Conservation (phyloP, 2,113 vertebrate species). For the Percina caprodes region DNA sequence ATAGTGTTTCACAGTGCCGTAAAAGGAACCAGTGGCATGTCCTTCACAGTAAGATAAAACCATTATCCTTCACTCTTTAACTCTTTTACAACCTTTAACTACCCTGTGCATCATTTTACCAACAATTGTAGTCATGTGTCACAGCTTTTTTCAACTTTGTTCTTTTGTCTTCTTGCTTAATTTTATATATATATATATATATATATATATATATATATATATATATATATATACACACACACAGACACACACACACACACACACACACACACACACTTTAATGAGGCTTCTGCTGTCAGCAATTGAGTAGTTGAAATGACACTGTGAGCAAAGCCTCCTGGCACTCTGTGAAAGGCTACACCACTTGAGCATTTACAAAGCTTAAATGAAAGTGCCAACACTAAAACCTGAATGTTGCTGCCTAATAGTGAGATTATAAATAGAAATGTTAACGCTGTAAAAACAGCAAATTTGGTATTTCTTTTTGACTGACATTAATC, state of each 20-base stretch:
- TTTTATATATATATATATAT: too few relatives aligned
- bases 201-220: too few relatives aligned
- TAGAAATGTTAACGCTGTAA: slow-evolving; percentile 29
- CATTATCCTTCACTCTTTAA: slow-evolving; percentile 19
- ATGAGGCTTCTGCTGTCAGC: slow-evolving; percentile 21
- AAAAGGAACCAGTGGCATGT: slow-evolving; percentile 34
- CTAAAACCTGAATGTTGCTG: slow-evolving; percentile 9
- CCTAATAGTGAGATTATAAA: slow-evolving; percentile 30
- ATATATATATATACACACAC: too few relatives aligned
- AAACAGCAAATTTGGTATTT: slow-evolving; percentile 61
- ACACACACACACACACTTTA: neutral
- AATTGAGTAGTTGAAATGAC: slow-evolving; percentile 42
- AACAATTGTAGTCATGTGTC: neutral
- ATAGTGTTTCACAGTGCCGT: slow-evolving; percentile 36
- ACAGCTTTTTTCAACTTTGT: neutral
- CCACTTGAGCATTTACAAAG: slow-evolving; percentile 47
- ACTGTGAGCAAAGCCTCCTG: slow-evolving; percentile 20
- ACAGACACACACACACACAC: too few relatives aligned
- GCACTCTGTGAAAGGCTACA: slow-evolving; percentile 57
- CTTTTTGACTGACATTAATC: slow-evolving; percentile 43
- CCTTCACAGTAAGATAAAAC: slow-evolving; percentile 32
- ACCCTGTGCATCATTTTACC: slow-evolving; percentile 1
- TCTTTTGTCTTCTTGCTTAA: neutral
- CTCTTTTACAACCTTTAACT: slow-evolving; percentile 9
- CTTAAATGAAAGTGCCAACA: slow-evolving; percentile 30